Evolutionary conservation across 1,140 invertebrate genomes (phyloP), one percentile per base, ranked within the genome.

Genomic region (Drosophila mayri): DNA sequence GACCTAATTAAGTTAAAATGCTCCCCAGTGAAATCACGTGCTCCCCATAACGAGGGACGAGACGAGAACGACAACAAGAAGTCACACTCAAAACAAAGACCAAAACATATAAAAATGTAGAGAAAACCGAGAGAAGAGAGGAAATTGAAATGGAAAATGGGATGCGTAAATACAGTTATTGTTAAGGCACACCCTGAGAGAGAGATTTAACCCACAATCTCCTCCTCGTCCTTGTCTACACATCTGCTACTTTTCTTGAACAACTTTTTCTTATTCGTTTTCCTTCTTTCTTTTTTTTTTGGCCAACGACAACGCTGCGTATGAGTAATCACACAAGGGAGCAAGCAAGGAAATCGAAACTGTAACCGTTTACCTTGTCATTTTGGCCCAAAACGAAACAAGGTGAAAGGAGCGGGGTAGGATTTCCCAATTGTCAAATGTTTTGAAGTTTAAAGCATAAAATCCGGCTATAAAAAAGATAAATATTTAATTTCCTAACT

Each of bases 1-100:
- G 40, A 85, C 68, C 85, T 90, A 88, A 88, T 88, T 90, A 88
- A 88, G 85, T 88, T 88, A 88, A 88, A 88, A 88, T 88, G 85
- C 77, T 88, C 85, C 85, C 85, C 50, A 66, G 85, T 83, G 85
- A 90, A 88, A 88, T 90, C 85, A 90, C 85, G 85, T 90, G 81
- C 71, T 75, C 50, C 28, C 75, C 74, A 84, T 90, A 90, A 79
- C 80, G 47, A 77, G 44, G 8, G 37, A 64, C 43, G 58, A 59
- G n/a, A 64, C 50, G 58, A 59, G n/a, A 60, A 50, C 67, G 49
- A 77, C 67, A 71, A 71, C 54, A 12, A 47, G 20, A 35, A 40
- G 32, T 49, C 38, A 37, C 63, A 70, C 30, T 54, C 66, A 41
- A 66, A 68, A 68, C 37, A 49, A 66, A 66, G 59, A 30, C 40